Base-by-base conservation (phyloP, 1,140 invertebrate species). In the Philopotamus ludificatus region DNA sequence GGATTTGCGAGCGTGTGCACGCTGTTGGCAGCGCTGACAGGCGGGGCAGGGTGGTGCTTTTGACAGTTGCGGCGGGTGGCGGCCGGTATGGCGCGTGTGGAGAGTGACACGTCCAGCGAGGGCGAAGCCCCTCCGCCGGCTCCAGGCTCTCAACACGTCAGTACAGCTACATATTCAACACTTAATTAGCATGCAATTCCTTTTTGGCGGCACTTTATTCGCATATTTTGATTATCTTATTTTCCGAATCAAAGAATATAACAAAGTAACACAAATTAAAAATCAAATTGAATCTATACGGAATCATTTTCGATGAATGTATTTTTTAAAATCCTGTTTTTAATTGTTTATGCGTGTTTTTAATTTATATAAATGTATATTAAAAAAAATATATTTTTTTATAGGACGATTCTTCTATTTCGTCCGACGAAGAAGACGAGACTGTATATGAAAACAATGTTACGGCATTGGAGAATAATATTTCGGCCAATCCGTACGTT, bases 401-500 rank as follows among this genome's bases (percentile, higher is more conserved):
- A n/a, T n/a, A 70, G 64, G 62, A 70, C 18, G 65, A 70, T 8
- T 65, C 62, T 2, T 63, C 62, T 20, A 65, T 62, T 16, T 65
- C 67, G 9, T 25, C 51, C 2, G 68, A 66, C 12, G 65, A 66
- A n/a, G 64, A 62, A 45, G 65, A 70, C 23, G 61, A 61, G n/a
- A 57, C 25, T 16, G 22, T 42, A 20, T 28, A 67, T 12, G 64
- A 64, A 21, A n/a, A 61, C 34, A 65, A 60, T 10, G 57, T 55
- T 9, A 26, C 21, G 7, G 61, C 22, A 15, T 28, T 59, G 1
- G 65, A 70, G 51, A 54, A 62, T 15, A 65, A 61, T 39, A 70
- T 70, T 25, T 54, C 59, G n/a, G 25, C 66, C 16, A 67, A 70
- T 57, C 68, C 65, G 1, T 67, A 67, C 62, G 58, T 70, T 16